These are phyloP conservation scores for Microchirus variegatus DNA, from an alignment of 2,797 vertebrate genomes.

Conservation along the genomic window DNA sequence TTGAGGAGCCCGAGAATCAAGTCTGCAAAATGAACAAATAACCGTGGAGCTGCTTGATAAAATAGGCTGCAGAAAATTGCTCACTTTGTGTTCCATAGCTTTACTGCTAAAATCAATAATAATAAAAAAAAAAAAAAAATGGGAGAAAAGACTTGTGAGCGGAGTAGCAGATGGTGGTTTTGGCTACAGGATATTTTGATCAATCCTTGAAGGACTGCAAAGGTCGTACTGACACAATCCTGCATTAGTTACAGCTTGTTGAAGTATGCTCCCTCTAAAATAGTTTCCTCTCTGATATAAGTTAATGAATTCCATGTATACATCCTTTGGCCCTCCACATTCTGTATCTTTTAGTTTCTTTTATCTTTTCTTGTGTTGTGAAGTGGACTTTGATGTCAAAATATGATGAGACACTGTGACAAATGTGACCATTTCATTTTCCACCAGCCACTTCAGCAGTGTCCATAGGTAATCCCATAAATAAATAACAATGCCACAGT, in stretches of 20 bases:
- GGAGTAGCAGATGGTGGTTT: constrained; percentile 28
- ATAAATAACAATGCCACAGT: constrained; percentile 9
- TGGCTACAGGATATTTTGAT: constrained; percentile 32
- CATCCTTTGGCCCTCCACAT: no score
- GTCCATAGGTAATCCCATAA: constrained; percentile 4
- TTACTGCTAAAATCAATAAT: constrained; percentile 48
- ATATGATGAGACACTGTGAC: no score
- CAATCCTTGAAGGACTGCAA: constrained; percentile 24
- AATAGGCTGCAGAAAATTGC: constrained; percentile 32
- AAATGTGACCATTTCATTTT: no score
- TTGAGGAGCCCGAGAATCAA: constrained; percentile 10
- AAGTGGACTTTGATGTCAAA: not conserved
- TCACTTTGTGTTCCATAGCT: constrained; percentile 20
- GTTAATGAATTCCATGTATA: no score
- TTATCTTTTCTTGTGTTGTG: not conserved
- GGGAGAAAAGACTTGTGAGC: constrained; percentile 8
- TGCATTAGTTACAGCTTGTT: constrained; percentile 31
- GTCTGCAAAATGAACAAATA: constrained; percentile 19
- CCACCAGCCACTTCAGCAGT: not conserved
- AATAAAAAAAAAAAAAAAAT: constrained; percentile 23
- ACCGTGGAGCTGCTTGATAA: constrained; percentile 17
- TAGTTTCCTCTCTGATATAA: constrained; percentile 3
- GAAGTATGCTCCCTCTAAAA: constrained; percentile 7
- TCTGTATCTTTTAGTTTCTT: no score
- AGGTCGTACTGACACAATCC: not conserved